Evolutionary conservation across 2,797 vertebrate genomes (phyloP).

Genomic region (Cossypha heuglini): DNA sequence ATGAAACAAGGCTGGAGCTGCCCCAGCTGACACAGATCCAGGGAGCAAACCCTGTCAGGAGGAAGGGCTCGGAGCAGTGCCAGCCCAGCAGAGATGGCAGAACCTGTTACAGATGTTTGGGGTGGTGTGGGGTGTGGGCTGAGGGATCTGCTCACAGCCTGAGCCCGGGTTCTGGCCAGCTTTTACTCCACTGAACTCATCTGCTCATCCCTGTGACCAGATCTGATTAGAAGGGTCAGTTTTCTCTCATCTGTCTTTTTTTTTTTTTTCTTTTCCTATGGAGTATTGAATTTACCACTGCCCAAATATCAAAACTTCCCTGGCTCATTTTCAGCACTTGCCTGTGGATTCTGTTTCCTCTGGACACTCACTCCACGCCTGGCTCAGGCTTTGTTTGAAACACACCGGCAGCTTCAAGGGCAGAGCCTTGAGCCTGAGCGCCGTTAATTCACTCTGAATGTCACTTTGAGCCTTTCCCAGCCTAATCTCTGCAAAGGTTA

Average conservation of each 20-base stretch:
- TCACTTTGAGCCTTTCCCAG: constrained; percentile 38
- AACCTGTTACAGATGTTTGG: not conserved
- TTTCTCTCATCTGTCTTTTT: not conserved
- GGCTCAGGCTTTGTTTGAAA: constrained; percentile 13
- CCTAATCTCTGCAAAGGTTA: constrained; percentile 60
- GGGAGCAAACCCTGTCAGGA: constrained; percentile 40
- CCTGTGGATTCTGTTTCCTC: constrained; percentile 15
- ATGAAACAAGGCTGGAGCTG: constrained; percentile 45
- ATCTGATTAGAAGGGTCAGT: not conserved
- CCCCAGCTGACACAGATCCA: constrained; percentile 28
- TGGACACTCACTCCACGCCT: not conserved
- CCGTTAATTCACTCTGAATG: constrained; percentile 26
- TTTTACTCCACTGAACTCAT: not conserved
- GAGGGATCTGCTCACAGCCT: not conserved
- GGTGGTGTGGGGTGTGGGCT: not conserved
- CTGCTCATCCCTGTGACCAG: not conserved
- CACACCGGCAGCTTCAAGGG: constrained; percentile 18
- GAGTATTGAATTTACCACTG: not conserved
- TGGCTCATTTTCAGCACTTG: not conserved
- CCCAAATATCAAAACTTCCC: not conserved
- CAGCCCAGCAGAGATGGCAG: constrained; percentile 22
- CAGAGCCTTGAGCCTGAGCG: not conserved
- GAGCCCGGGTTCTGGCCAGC: not conserved
- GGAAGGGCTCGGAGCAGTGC: not conserved
- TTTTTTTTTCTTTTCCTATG: not conserved